These are phyloP conservation scores for Rhorus exstirpatorius DNA, from an alignment of 2,888 invertebrate species.

Conservation along the genomic window DNA sequence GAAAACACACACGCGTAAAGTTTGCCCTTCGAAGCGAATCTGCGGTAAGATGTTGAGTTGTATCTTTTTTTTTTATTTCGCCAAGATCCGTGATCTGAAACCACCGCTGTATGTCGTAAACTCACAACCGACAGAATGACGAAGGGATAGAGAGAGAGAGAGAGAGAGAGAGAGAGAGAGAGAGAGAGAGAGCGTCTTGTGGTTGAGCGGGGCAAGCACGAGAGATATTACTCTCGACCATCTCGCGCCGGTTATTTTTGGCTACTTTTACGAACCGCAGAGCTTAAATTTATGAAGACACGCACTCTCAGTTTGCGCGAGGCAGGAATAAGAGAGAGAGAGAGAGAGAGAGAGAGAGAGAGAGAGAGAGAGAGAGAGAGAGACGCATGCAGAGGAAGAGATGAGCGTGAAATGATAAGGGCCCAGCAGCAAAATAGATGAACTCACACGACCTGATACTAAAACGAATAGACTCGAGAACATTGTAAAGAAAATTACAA, in stretches of 20 bases:
- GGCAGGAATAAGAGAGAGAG: constrained; percentile 23
- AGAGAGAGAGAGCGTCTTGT: constrained; percentile 44
- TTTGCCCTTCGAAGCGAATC: not conserved
- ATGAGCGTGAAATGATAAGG: constrained; percentile 20
- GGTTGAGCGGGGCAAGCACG: constrained; percentile 45
- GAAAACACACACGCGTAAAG: not conserved
- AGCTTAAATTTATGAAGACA: constrained; percentile 80
- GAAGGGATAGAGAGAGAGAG: not conserved
- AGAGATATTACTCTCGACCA: constrained; percentile 43
- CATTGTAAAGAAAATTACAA: constrained; percentile 1
- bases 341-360: not conserved
- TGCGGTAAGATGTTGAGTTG: not conserved
- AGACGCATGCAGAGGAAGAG: not conserved
- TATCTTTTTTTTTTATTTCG: constrained; percentile 13
- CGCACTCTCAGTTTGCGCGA: constrained; percentile 57
- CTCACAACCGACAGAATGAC: constrained; percentile 75
- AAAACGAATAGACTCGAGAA: not conserved
- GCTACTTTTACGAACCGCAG: constrained; percentile 80
- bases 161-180: constrained; percentile 1
- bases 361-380: not conserved
- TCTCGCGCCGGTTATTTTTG: constrained; percentile 78
- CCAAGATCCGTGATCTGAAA: constrained; percentile 40
- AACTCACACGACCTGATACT: not conserved
- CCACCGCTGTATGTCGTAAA: constrained; percentile 74
- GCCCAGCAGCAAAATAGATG: not conserved